phyloP scores from a whole-genome alignment of 2,797 vertebrate species.

The Microctenopoma lineatum region DNA sequence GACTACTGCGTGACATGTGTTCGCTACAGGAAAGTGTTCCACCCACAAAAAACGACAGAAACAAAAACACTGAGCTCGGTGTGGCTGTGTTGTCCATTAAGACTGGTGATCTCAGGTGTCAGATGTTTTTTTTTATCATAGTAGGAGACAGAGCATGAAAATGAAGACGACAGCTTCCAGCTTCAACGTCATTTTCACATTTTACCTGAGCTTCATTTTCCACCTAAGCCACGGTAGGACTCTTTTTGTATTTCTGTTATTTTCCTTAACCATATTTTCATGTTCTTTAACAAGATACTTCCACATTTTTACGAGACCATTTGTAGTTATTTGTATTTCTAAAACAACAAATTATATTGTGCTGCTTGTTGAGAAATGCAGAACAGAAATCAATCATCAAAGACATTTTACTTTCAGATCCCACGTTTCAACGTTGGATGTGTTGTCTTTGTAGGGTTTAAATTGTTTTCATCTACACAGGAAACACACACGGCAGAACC shows the following conservation, averaged over 20 bases:
- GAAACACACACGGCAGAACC: no score
- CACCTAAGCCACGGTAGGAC: constrained; percentile 25
- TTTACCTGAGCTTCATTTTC: constrained; percentile 5
- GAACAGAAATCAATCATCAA: no score
- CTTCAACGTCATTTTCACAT: neutral
- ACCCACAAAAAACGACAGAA: neutral
- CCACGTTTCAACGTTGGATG: no score
- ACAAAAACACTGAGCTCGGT: no score
- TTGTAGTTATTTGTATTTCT: neutral
- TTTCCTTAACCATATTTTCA: neutral
- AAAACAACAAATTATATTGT: no score
- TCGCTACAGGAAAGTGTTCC: neutral
- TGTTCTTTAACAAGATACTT: neutral
- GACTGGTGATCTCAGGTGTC: no score
- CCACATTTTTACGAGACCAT: neutral
- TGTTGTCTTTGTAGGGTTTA: no score
- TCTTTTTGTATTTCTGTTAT: no score
- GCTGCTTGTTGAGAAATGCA: neutral
- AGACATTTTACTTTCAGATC: no score
- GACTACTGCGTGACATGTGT: neutral
- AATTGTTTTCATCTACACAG: no score
- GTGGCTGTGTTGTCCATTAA: neutral
- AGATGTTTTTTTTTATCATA: neutral
- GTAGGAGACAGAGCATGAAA: neutral
- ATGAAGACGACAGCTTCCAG: constrained; percentile 9